Evolutionary conservation across 2,888 invertebrate genomes (phyloP), one percentile per base, ranked within the genome.

Genomic region (Tachystola acroxantha): DNA sequence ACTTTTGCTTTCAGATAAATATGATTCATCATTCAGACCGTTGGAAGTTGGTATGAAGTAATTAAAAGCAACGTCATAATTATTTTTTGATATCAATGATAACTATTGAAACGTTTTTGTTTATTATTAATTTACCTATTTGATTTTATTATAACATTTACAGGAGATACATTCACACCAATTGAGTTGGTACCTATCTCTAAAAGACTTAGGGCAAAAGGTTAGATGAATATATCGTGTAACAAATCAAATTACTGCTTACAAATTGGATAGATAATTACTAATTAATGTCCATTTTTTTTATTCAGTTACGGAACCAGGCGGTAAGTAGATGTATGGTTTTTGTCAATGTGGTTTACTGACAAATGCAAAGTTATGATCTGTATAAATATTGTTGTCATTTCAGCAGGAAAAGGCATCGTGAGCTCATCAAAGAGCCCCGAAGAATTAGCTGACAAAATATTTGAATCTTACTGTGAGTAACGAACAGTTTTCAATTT

Each of bases 401-500:
- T 53, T 60, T 32, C 46, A 76, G 72, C 33, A 27, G 77, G 78
- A 10, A 68, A 55, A 53, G 81, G 81, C 25, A 68, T 81, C 35
- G 61, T 82, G 1, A 77, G 68, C 45, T 59, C 57, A 13, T 35
- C 70, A 1, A 53, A 39, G 37, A 61, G 43, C 36, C 46, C 69
- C 2, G 51, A 70, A 46, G 50, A 55, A n/a, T 51, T 81, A 33
- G 69, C 79, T 13, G 80, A 80, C 36, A 67, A 33, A 41, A 47
- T 81, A 32, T 81, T 75, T 48, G 56, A 53, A 49, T 43, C 50
- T 31, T 76, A 59, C 43, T 82, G 82, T 82, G 56, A 47, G 81
- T 72, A 49, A 20, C 37, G 14, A 24, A 4, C 30, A n/a, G n/a
- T n/a, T n/a, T n/a, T n/a, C n/a, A n/a, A n/a, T n/a, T n/a, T n/a